Percentiles rank a stretch among this genome's conserved stretches.
phyloP scores from a whole-genome alignment of 2,888 invertebrate genomes.

The Amphipoea lucens region DNA sequence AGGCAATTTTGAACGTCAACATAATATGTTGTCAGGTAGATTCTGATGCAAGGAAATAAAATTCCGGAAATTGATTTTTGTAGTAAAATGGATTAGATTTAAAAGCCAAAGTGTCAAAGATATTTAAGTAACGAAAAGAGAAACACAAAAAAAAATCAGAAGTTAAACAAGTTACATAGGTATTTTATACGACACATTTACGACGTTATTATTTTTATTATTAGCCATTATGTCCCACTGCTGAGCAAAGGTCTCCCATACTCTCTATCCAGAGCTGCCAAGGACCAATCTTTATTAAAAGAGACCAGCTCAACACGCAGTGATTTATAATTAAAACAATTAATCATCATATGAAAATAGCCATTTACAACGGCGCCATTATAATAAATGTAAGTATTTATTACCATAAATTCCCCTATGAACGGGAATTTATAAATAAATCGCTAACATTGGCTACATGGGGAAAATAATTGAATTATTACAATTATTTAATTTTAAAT shows the following conservation, averaged over 20 bases:
- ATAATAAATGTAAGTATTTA: background rate
- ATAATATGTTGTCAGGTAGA: background rate
- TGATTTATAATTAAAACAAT: constrained; percentile 1
- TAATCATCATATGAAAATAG: background rate
- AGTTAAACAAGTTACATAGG: too few relatives aligned
- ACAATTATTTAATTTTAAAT: constrained; percentile 6
- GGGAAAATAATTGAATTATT: constrained; percentile 12
- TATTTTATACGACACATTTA: background rate
- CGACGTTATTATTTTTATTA: background rate
- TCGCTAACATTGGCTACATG: background rate
- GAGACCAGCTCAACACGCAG: background rate
- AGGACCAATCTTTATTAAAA: too few relatives aligned
- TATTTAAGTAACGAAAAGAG: background rate
- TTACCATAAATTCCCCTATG: background rate
- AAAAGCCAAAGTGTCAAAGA: background rate
- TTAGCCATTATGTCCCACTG: background rate
- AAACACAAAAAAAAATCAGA: background rate
- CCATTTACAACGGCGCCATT: background rate
- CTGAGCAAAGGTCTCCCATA: background rate
- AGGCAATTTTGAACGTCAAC: background rate
- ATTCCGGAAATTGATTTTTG: background rate
- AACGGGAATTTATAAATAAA: constrained; percentile 24
- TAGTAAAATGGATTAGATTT: background rate
- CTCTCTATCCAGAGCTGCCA: background rate
- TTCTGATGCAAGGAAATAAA: background rate